Percentiles rank a stretch among this genome's conserved stretches.
Evolutionary conservation across 1,140 invertebrate species (phyloP).

Genomic region (Eriosoma lanigerum): DNA sequence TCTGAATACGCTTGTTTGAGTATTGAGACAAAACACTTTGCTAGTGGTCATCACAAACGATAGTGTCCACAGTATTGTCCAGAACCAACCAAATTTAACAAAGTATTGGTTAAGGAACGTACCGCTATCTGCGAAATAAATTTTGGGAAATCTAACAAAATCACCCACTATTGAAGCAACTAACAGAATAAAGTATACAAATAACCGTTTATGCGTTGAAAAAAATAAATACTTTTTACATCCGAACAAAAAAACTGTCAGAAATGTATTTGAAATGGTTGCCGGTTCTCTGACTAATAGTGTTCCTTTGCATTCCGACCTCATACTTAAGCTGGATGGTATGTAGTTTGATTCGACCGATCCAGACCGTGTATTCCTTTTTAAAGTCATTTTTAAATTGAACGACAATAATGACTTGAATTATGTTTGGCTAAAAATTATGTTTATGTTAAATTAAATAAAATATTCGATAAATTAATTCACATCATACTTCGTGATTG

Average conservation of each 20-base stretch:
- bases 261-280: slow-evolving; percentile 76
- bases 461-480: no score
- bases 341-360: slow-evolving; percentile 28
- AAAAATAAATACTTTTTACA: slow-evolving; percentile 85
- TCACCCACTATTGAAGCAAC: slow-evolving; percentile 82
- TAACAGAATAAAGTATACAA: slow-evolving; percentile 80
- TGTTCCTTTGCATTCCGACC: not conserved
- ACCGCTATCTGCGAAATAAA: slow-evolving; percentile 82
- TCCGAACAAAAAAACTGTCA: slow-evolving; percentile 80
- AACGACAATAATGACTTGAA: no score
- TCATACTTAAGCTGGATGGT: not conserved
- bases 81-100: slow-evolving; percentile 94
- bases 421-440: no score
- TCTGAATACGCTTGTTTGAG: slow-evolving; percentile 67
- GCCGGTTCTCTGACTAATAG: slow-evolving; percentile 77
- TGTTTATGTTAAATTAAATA: no score
- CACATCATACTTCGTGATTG: no score
- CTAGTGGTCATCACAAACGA: slow-evolving; percentile 81
- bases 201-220: slow-evolving; percentile 82
- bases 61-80: slow-evolving; percentile 76
- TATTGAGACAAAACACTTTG: slow-evolving; percentile 80
- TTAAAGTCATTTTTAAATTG: not conserved
- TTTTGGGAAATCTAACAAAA: slow-evolving; percentile 76
- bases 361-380: not conserved
- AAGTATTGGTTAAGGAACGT: slow-evolving; percentile 91